Conservation (phyloP, 2,113 vertebrate genomes). For the Neomonachus schauinslandi region DNA sequence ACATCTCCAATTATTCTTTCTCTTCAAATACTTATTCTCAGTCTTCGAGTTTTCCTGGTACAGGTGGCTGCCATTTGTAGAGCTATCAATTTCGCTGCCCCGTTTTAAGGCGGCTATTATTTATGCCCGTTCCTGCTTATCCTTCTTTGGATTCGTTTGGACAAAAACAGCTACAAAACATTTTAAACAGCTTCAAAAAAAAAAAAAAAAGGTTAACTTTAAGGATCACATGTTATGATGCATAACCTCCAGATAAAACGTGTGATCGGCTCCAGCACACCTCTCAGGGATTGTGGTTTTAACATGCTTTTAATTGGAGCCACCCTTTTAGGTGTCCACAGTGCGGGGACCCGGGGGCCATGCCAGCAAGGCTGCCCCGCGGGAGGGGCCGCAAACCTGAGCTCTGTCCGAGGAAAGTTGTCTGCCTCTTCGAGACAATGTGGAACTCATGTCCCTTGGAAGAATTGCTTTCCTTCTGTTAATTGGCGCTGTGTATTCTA, state of each 20-base stretch:
- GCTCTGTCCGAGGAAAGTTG: neutral
- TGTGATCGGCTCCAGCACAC: conserved; percentile 82
- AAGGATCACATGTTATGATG: conserved; percentile 85
- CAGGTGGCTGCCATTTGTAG: conserved; percentile 90
- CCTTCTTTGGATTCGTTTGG: conserved; percentile 87
- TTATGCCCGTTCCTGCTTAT: conserved; percentile 86
- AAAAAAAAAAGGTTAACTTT: conserved; percentile 85
- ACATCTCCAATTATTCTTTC: conserved; percentile 78
- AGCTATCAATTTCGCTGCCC: conserved; percentile 86
- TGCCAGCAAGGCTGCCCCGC: conserved; percentile 61
- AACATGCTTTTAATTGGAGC: conserved; percentile 85
- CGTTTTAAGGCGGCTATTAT: conserved; percentile 85
- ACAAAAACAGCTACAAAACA: conserved; percentile 88
- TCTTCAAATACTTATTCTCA: conserved; percentile 70
- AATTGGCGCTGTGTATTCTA: conserved; percentile 60
- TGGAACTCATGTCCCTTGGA: neutral
- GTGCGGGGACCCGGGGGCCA: conserved; percentile 66
- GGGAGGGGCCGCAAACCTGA: conserved; percentile 56
- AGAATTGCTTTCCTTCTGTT: conserved; percentile 39
- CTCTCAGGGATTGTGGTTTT: conserved; percentile 76
- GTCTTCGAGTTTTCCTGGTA: conserved; percentile 82
- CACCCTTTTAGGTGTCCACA: conserved; percentile 81
- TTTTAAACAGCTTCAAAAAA: conserved; percentile 84
- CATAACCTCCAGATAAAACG: conserved; percentile 84
- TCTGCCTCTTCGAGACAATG: neutral